phyloP scores from a whole-genome alignment of 2,797 vertebrate genomes.

The Peromyscus eremicus region DNA sequence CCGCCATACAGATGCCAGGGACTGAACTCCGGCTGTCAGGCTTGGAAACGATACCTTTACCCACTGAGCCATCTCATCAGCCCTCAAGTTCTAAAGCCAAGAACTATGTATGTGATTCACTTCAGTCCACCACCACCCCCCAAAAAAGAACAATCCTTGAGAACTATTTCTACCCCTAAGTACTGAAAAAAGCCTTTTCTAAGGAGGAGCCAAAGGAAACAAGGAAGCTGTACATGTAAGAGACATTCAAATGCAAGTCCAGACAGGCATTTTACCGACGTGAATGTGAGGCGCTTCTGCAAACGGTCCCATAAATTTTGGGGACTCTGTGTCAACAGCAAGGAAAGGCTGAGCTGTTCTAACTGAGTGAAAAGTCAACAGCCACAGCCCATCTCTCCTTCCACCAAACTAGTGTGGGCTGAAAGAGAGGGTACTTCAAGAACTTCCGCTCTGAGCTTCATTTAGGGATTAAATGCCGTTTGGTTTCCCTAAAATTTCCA shows the following conservation, averaged over 20 bases:
- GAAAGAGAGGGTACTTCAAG: not conserved
- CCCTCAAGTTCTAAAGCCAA: constrained; percentile 40
- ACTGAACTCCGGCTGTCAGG: not conserved
- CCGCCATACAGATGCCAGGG: too few species aligned
- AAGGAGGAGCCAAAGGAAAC: constrained; percentile 7
- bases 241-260: not conserved
- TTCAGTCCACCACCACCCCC: not conserved
- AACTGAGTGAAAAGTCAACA: not conserved
- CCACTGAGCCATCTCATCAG: not conserved
- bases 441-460: not conserved
- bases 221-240: not conserved
- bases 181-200: not conserved
- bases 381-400: not conserved
- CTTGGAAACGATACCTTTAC: not conserved
- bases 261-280: not conserved
- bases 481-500: not conserved
- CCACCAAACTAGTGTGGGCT: not conserved
- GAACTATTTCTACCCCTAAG: not conserved
- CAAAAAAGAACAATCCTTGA: not conserved
- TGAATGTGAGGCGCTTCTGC: not conserved
- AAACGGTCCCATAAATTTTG: not conserved
- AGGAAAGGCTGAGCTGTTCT: not conserved
- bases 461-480: not conserved
- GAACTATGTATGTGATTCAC: not conserved
- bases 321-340: not conserved